phyloP scores from a whole-genome alignment of 2,113 vertebrate genomes.

The Petrocephalus zakoni region DNA sequence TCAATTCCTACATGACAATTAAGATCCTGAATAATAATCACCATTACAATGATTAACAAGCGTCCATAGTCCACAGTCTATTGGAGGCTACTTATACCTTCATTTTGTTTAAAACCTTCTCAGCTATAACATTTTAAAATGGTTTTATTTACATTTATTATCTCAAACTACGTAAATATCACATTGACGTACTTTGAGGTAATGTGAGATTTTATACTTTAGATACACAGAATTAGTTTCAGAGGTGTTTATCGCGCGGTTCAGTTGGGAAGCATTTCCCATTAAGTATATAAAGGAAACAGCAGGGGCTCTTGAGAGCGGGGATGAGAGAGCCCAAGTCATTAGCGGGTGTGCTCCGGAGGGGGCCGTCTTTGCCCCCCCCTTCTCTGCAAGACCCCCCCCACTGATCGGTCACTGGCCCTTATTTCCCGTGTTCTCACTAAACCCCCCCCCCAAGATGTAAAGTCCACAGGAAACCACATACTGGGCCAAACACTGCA shows the following conservation, averaged over 20 bases:
- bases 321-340: not conserved
- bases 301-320: not conserved
- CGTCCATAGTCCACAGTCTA: not conserved
- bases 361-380: not conserved
- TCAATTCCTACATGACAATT: not conserved
- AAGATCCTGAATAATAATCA: not conserved
- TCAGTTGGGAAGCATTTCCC: not conserved
- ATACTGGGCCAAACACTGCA: not conserved
- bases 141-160: not conserved
- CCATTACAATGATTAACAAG: not conserved
- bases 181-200: not conserved
- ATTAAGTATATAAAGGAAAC: not conserved
- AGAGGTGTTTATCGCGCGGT: not conserved
- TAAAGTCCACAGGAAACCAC: not conserved
- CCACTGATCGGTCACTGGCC: not conserved
- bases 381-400: not conserved
- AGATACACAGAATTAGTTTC: not conserved
- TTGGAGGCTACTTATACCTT: not conserved
- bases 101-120: not conserved
- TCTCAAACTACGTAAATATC: no score
- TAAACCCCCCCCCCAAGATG: not conserved
- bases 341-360: not conserved
- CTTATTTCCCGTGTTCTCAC: not conserved
- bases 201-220: not conserved
- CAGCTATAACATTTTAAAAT: not conserved